Evolutionary conservation across 2,888 invertebrate species (phyloP).

Genomic region (Pollenia griseotomentosa): DNA sequence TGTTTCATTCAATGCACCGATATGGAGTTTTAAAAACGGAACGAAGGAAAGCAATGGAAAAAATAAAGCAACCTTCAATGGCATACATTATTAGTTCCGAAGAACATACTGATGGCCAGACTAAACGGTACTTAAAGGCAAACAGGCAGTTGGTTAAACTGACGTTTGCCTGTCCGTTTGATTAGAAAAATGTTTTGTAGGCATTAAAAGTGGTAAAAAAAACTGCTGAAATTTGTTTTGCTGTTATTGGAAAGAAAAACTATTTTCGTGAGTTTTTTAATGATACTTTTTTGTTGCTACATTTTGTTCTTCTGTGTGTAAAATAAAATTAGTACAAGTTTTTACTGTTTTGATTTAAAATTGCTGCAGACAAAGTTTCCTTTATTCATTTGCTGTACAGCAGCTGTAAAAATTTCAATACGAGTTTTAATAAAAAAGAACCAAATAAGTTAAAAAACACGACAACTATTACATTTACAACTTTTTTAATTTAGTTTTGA

Average conservation of each 20-base stretch:
- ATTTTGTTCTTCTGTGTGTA: too few relatives aligned
- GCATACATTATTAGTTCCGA: constrained; percentile 12
- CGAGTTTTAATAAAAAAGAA: constrained; percentile 13
- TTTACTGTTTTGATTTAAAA: too few relatives aligned
- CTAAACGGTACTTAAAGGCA: background rate
- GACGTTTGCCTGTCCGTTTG: background rate
- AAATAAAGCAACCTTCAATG: background rate
- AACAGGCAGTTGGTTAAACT: background rate
- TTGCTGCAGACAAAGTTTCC: constrained; percentile 31
- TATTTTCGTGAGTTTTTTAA: constrained; percentile 21
- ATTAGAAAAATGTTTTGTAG: constrained; percentile 15
- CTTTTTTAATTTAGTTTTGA: background rate
- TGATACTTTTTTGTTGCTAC: background rate
- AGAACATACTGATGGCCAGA: constrained; percentile 3
- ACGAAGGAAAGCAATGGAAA: background rate
- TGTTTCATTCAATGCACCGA: constrained; percentile 29
- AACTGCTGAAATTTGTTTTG: background rate
- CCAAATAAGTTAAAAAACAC: constrained; percentile 46
- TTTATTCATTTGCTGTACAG: background rate
- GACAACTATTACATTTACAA: background rate
- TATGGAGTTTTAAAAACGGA: background rate
- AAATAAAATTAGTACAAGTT: too few relatives aligned
- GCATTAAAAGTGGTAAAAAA: background rate
- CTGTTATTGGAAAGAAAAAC: background rate
- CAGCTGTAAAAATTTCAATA: constrained; percentile 5